A percentile compares a stretch with the other conserved stretches of the same genome.
Conservation (phyloP, 2,113 vertebrate genomes). For the Origma solitaria region DNA sequence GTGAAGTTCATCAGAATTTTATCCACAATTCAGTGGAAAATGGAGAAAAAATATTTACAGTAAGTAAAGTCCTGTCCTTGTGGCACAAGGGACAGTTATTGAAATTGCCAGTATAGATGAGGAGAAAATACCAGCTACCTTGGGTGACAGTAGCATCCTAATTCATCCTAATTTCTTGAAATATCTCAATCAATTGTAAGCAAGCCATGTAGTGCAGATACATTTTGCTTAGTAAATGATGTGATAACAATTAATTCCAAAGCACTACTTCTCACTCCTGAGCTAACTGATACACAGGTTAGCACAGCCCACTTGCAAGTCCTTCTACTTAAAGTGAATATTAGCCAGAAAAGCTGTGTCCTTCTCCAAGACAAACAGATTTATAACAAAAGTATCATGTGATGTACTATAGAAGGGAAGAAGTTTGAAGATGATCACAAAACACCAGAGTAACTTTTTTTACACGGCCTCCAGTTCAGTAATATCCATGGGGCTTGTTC, state of each 20-base stretch:
- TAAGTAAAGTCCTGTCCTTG: not conserved
- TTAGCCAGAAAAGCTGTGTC: not conserved
- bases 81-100: not conserved
- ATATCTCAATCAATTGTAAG: not conserved
- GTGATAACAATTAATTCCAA: not conserved
- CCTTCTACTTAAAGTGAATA: not conserved
- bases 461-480: not conserved
- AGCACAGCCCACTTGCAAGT: not conserved
- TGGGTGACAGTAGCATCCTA: not conserved
- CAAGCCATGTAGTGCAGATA: not conserved
- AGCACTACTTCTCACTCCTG: not conserved
- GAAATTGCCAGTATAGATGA: not conserved
- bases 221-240: not conserved
- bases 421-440: not conserved
- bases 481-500: not conserved
- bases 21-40: not conserved
- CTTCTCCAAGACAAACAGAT: not conserved
- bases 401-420: not conserved
- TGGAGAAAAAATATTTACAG: not conserved
- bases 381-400: not conserved
- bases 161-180: not conserved
- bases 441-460: not conserved
- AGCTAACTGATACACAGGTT: not conserved
- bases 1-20: not conserved
- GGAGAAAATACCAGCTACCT: not conserved